phyloP scores from a whole-genome alignment of 2,888 invertebrate species.

The Dicyrtoma fusca region DNA sequence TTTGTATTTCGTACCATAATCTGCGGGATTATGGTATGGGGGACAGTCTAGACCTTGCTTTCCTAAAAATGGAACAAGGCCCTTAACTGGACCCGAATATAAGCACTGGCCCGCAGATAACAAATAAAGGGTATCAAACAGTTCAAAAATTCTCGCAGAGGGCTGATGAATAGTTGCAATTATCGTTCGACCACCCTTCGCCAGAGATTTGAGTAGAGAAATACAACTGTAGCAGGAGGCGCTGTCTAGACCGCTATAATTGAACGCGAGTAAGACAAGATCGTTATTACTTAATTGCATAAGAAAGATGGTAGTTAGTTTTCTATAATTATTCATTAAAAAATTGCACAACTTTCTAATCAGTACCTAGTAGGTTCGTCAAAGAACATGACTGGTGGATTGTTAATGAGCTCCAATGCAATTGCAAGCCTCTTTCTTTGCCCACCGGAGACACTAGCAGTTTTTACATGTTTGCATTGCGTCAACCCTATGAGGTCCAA shows the following conservation, averaged over 20 bases:
- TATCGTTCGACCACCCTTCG: constrained; percentile 87
- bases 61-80: constrained; percentile 84
- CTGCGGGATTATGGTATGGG: constrained; percentile 95
- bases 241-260: constrained; percentile 79
- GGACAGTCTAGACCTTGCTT: constrained; percentile 86
- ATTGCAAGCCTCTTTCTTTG: constrained; percentile 93
- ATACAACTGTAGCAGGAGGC: constrained; percentile 93
- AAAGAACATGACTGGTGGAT: constrained; percentile 97
- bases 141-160: constrained; percentile 91
- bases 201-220: constrained; percentile 81
- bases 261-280: constrained; percentile 21
- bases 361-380: constrained; percentile 83
- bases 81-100: constrained; percentile 81
- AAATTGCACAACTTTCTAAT: constrained; percentile 28
- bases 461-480: constrained; percentile 76
- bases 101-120: constrained; percentile 91
- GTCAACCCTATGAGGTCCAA: constrained; percentile 79
- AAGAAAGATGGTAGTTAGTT: neutral
- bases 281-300: neutral
- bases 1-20: constrained; percentile 73
- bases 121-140: constrained; percentile 91
- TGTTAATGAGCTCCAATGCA: constrained; percentile 91
- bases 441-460: constrained; percentile 84
- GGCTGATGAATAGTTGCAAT: constrained; percentile 97
- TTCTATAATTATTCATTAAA: too few species aligned